phyloP scores from a whole-genome alignment of 2,113 vertebrate species.

The Caranx melampygus region DNA sequence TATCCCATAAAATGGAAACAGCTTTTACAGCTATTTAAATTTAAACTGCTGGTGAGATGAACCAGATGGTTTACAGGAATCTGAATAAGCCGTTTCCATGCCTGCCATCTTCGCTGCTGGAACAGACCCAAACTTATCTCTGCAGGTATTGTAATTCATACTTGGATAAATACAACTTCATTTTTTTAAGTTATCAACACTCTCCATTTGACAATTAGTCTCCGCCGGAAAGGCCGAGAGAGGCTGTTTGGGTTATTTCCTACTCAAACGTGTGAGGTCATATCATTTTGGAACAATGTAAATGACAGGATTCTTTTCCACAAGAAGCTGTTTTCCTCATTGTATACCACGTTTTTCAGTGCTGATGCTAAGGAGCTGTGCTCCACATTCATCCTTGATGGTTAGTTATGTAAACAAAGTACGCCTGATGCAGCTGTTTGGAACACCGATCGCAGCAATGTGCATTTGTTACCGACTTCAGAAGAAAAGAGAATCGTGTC shows the following conservation, averaged over 20 bases:
- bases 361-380: background rate
- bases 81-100: conserved; percentile 16
- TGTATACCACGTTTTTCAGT: background rate
- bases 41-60: conserved; percentile 49
- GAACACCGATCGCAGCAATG: conserved; percentile 8
- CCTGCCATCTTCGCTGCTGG: conserved; percentile 4
- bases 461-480: conserved; percentile 4
- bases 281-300: conserved; percentile 15
- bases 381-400: background rate
- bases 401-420: conserved; percentile 7
- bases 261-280: background rate
- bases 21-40: conserved; percentile 60
- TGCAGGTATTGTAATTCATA: conserved; percentile 31
- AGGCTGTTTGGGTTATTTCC: conserved; percentile 1
- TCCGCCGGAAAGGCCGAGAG: background rate
- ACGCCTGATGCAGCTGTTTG: conserved; percentile 19
- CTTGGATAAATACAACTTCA: conserved; percentile 4
- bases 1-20: conserved; percentile 51
- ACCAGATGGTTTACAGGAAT: conserved; percentile 63
- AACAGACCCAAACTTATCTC: conserved; percentile 24
- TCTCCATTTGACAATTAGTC: background rate
- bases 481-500: background rate
- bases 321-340: conserved; percentile 1
- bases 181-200: background rate
- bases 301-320: conserved; percentile 5